These are phyloP conservation scores for Montipora sp. DNA, from an alignment of 64 coral and sea anemone species.

Conservation along the genomic window DNA sequence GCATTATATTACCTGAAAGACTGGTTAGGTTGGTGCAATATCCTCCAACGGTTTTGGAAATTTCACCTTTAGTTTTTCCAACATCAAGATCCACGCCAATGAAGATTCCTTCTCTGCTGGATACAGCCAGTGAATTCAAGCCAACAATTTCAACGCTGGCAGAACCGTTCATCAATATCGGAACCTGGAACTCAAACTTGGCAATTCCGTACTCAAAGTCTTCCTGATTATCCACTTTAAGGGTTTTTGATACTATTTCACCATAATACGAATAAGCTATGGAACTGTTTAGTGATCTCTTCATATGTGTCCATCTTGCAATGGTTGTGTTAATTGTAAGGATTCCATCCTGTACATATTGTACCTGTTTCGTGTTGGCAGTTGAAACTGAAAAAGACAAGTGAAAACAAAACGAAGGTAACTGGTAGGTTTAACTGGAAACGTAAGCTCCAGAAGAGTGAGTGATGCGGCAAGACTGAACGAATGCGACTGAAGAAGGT, in stretches of 20 bases:
- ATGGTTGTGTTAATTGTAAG: constrained; percentile 34
- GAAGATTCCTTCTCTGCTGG: constrained; percentile 54
- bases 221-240: neutral
- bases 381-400: constrained; percentile 42
- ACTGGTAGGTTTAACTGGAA: too few species aligned
- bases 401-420: too few species aligned
- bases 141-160: constrained; percentile 19
- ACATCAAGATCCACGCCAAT: constrained; percentile 43
- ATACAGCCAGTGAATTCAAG: neutral
- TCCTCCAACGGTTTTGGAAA: constrained; percentile 18
- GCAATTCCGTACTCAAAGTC: neutral
- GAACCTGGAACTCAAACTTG: constrained; percentile 44
- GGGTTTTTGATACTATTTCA: neutral
- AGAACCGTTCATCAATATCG: constrained; percentile 67
- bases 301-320: constrained; percentile 52
- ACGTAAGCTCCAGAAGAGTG: too few species aligned
- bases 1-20: neutral
- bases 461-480: too few species aligned
- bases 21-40: constrained; percentile 1
- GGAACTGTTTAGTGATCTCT: neutral
- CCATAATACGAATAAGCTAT: constrained; percentile 59
- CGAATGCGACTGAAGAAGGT: too few species aligned
- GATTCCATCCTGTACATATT: constrained; percentile 39
- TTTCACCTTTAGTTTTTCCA: neutral
- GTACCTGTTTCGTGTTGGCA: constrained; percentile 37